Base-by-base conservation (phyloP, 2,888 invertebrate species). In the Mactromeris polynyma region DNA sequence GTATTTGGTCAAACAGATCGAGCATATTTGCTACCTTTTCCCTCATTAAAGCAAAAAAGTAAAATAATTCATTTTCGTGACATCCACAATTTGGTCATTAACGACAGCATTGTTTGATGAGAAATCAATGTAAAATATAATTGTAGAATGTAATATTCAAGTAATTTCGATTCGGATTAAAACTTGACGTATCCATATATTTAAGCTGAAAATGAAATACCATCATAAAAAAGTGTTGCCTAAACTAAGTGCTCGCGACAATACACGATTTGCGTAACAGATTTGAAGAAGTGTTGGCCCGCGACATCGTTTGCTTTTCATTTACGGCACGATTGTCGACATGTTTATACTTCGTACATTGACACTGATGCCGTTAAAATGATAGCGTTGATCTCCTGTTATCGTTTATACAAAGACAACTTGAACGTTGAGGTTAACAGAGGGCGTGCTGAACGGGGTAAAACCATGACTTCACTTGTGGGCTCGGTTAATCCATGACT, bases 231-330 rank as follows among this genome's bases (percentile, higher is more conserved):
- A 26, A 1, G n/a, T 26, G 26, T 26, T 26, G n/a, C 2, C 51
- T 51, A 26, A 26, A 64, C 6, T 6, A 64, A 64, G 1, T 9
- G 11, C 6, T 64, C 58, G 26, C 58, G 58, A 64, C n/a, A 64
- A 26, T 64, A 26, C 11, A 64, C 9, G 26, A 64, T 64, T 64
- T 64, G 6, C n/a, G 26, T 9, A 64, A 6, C 26, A 64, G 26
- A 9, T 19, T 9, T 19, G 19, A 19, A 51, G n/a, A 26, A 64
- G 83, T 79, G 83, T 79, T 38, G 87, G 82, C 87, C 87, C 87
- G 80, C 87, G 90, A 85, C 87, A 54, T n/a, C 84, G 80, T 89
- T 89, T 89, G 83, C 58, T 81, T 79, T 87, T 73, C 90, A 87
- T 87, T 85, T 85, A 78, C 78, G 33, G 54, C 33, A 40, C 80